A percentile compares a stretch with the other conserved stretches of the same genome.
Evolutionary conservation across 2,113 vertebrate genomes (phyloP).

Genomic region (Bufo gargarizans): DNA sequence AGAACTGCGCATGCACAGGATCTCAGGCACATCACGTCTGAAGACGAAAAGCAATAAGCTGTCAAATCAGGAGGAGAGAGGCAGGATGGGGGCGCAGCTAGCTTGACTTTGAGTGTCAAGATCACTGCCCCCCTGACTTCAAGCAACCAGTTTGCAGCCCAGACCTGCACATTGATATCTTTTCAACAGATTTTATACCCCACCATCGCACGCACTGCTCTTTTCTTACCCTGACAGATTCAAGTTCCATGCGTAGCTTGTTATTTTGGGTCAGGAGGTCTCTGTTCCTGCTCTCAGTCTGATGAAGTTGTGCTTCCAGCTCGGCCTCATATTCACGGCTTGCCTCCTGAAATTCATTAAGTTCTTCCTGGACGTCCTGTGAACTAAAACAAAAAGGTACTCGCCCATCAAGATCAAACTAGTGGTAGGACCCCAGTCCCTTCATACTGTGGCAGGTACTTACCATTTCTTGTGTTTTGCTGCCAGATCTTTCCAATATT

Average conservation of each 20-base stretch:
- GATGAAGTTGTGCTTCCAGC: conserved; percentile 89
- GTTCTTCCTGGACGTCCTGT: conserved; percentile 83
- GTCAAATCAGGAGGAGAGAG: too few species aligned
- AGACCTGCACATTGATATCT: too few species aligned
- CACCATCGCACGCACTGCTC: too few species aligned
- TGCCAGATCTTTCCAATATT: conserved; percentile 89
- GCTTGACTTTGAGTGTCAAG: too few species aligned
- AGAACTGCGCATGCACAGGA: too few species aligned
- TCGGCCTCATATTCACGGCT: conserved; percentile 96
- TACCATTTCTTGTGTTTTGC: conserved; percentile 86
- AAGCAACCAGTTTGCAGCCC: too few species aligned
- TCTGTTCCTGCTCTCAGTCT: conserved; percentile 88
- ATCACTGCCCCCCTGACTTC: too few species aligned
- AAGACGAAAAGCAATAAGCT: too few species aligned
- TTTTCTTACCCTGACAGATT: conserved; percentile 82
- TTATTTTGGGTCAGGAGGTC: conserved; percentile 87
- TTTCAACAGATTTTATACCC: too few species aligned
- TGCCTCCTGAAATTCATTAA: conserved; percentile 95
- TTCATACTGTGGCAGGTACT: neutral
- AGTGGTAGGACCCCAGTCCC: neutral
- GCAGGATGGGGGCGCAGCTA: too few species aligned
- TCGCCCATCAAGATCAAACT: neutral
- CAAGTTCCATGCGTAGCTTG: conserved; percentile 85
- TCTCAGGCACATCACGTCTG: too few species aligned
- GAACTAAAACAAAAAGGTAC: conserved; percentile 72